These are phyloP conservation scores for Prunella strophiata DNA, from an alignment of 2,797 vertebrate species.

Conservation along the genomic window DNA sequence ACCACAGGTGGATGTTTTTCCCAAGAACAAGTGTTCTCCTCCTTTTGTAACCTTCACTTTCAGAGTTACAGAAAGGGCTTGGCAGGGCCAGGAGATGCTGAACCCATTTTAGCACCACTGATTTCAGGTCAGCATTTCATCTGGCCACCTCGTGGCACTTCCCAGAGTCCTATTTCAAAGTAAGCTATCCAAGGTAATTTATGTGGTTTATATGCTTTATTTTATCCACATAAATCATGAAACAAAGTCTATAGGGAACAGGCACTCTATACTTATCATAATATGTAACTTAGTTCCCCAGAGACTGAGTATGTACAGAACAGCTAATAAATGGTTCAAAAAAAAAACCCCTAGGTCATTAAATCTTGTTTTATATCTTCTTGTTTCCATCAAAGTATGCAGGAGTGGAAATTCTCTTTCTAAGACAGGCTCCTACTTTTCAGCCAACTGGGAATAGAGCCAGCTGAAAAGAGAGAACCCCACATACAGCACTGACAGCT, in stretches of 20 bases:
- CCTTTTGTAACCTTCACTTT: neutral
- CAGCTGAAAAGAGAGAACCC: constrained; percentile 69
- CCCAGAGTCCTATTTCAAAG: constrained; percentile 54
- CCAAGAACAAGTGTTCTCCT: neutral
- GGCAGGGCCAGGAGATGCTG: neutral
- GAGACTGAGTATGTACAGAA: constrained; percentile 61
- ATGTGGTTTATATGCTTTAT: constrained; percentile 60
- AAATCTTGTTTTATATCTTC: constrained; percentile 69
- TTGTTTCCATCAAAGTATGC: constrained; percentile 69
- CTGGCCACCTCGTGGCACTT: constrained; percentile 49
- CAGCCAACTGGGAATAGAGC: constrained; percentile 69
- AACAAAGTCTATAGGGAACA: constrained; percentile 57
- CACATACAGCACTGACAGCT: constrained; percentile 72
- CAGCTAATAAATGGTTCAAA: constrained; percentile 65
- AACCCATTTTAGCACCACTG: neutral
- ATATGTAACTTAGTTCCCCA: constrained; percentile 66
- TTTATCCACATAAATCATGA: constrained; percentile 68
- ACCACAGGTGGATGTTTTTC: neutral
- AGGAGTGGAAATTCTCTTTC: constrained; percentile 69
- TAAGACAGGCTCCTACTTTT: constrained; percentile 64
- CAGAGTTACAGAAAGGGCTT: neutral
- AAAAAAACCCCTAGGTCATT: constrained; percentile 25
- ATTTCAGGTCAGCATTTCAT: constrained; percentile 42
- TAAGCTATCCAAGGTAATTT: constrained; percentile 59
- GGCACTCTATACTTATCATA: constrained; percentile 69